Percentiles rank a stretch among this genome's conserved stretches.
These are phyloP conservation scores for Nerophis lumbriciformis DNA, from an alignment of 2,113 vertebrate species.

Conservation along the genomic window DNA sequence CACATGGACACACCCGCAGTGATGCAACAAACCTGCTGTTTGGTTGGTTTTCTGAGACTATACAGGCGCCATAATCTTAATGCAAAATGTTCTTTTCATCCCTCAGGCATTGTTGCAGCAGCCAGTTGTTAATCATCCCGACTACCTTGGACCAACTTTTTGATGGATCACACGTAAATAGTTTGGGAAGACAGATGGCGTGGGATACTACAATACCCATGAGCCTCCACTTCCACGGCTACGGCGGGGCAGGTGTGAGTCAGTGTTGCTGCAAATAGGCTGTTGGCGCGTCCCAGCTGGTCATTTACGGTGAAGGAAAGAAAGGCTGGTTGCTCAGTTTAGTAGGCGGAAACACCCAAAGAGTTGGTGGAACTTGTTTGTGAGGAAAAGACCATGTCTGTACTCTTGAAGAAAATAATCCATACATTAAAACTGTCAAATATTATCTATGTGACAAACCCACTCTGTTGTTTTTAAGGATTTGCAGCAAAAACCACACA, in stretches of 20 bases:
- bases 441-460: no score
- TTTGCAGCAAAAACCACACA: no score
- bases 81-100: not conserved
- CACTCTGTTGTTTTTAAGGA: no score
- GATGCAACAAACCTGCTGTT: conserved; percentile 21
- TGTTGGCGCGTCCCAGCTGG: not conserved
- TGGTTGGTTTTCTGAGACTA: not conserved
- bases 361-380: not conserved
- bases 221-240: not conserved
- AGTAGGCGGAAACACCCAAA: not conserved
- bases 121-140: conserved; percentile 7
- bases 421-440: no score
- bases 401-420: not conserved
- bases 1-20: conserved; percentile 5
- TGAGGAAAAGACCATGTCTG: not conserved
- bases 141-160: not conserved
- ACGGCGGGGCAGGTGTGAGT: not conserved
- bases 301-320: not conserved
- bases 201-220: conserved; percentile 14
- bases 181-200: not conserved
- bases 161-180: conserved; percentile 1
- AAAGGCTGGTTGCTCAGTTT: not conserved
- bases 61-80: no score
- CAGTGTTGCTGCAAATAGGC: conserved; percentile 1
- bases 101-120: not conserved